Conservation (phyloP, 1,140 invertebrate genomes). For the Saccostrea glomerata region DNA sequence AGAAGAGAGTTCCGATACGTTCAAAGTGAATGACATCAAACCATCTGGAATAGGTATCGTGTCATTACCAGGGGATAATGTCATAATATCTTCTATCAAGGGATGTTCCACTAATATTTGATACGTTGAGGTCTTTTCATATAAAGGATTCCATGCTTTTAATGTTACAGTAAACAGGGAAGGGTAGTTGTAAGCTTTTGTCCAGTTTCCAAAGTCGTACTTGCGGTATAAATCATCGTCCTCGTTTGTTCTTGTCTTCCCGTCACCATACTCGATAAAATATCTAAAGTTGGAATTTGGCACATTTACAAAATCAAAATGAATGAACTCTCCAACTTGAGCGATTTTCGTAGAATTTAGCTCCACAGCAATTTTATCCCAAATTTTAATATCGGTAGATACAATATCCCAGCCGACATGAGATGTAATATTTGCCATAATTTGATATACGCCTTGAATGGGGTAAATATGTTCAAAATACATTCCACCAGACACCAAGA, state of each 20-base stretch:
- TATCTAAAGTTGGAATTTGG: constrained; percentile 6
- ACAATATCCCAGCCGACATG: background rate
- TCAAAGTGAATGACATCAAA: constrained; percentile 37
- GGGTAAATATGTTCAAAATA: background rate
- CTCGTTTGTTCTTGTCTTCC: background rate
- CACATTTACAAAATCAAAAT: constrained; percentile 1
- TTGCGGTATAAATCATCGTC: background rate
- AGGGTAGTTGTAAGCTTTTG: background rate
- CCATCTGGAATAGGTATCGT: constrained; percentile 53
- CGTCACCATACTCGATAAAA: background rate
- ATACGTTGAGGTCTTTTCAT: background rate
- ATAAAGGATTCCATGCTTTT: background rate
- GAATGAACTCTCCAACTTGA: background rate
- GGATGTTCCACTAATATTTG: constrained; percentile 43
- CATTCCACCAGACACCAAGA: background rate
- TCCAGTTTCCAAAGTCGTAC: background rate
- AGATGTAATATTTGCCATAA: background rate
- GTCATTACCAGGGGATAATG: constrained; percentile 16
- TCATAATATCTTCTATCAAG: constrained; percentile 28
- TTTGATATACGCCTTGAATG: constrained; percentile 14
- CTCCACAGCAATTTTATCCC: background rate
- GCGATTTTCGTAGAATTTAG: background rate
- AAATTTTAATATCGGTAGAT: background rate
- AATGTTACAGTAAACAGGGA: background rate
- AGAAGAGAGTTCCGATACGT: constrained; percentile 3